Evolutionary conservation across 2,797 vertebrate species (phyloP).

Genomic region (Argyrosomus regius): DNA sequence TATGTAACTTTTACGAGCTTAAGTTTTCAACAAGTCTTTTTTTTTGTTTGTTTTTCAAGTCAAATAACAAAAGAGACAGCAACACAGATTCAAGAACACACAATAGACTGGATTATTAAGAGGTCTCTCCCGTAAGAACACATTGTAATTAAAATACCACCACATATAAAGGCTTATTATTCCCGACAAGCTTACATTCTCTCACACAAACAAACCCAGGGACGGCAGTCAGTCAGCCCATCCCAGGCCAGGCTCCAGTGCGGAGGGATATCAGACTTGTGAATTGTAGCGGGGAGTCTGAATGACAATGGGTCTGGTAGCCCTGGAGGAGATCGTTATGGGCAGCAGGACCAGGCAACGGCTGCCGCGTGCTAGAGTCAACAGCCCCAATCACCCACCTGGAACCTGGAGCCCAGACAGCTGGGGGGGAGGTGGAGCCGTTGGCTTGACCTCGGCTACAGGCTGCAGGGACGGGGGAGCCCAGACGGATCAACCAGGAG

Average conservation of each 20-base stretch:
- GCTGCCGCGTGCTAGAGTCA: conserved; percentile 69
- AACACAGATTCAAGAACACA: conserved; percentile 30
- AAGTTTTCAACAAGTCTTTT: neutral
- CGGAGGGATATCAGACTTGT: conserved; percentile 78
- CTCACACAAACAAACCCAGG: conserved; percentile 55
- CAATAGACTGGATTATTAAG: conserved; percentile 28
- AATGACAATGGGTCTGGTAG: conserved; percentile 80
- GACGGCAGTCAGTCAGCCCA: conserved; percentile 57
- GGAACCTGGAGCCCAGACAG: conserved; percentile 82
- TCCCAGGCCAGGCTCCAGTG: conserved; percentile 76
- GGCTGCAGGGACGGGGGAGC: conserved; percentile 53
- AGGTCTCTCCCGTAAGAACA: conserved; percentile 21
- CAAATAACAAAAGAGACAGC: conserved; percentile 24
- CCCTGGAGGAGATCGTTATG: conserved; percentile 81
- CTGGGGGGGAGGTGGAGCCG: conserved; percentile 64
- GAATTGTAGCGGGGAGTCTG: conserved; percentile 72
- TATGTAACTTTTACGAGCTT: neutral
- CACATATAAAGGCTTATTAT: conserved; percentile 48
- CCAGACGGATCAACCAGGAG: conserved; percentile 44
- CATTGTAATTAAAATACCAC: conserved; percentile 62
- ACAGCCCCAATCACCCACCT: conserved; percentile 78
- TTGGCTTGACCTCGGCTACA: conserved; percentile 46
- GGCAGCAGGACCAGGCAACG: conserved; percentile 59
- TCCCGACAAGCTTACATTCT: conserved; percentile 43
- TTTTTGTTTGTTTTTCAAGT: conserved; percentile 20